Evolutionary conservation across 2,797 vertebrate species (phyloP).

Genomic region (Simalia tracyae): DNA sequence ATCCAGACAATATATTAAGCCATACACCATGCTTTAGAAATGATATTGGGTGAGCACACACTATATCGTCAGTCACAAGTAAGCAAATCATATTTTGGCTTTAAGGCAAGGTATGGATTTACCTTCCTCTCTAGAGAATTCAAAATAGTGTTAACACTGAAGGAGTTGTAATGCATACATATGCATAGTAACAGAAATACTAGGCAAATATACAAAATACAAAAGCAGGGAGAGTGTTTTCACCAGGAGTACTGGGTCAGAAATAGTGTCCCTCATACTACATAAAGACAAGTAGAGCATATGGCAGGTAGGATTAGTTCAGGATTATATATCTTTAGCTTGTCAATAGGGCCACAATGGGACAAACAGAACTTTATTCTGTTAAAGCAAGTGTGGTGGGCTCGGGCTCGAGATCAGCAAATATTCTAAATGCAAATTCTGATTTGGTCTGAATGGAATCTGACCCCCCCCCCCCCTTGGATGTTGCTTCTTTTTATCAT

Average conservation of each 20-base stretch:
- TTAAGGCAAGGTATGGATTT: background rate
- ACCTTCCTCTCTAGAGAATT: background rate
- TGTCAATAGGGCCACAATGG: background rate
- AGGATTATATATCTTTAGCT: background rate
- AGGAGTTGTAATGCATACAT: background rate
- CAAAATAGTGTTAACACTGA: background rate
- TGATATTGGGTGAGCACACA: background rate
- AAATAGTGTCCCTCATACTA: background rate
- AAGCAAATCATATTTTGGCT: background rate
- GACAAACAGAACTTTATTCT: background rate
- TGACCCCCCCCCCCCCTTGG: background rate
- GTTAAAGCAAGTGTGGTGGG: too few relatives aligned
- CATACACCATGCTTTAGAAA: background rate
- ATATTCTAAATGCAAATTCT: background rate
- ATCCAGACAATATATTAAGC: too few relatives aligned
- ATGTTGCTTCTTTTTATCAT: conserved; percentile 11
- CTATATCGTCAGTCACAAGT: background rate
- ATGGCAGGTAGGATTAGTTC: background rate
- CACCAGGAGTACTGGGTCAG: background rate
- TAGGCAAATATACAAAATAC: background rate
- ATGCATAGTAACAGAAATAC: background rate
- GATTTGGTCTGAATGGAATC: background rate
- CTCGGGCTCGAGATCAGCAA: too few relatives aligned
- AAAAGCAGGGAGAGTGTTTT: background rate
- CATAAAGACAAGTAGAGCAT: background rate